Evolutionary conservation across 1,140 invertebrate species (phyloP), one percentile per base, ranked within the genome.

Genomic region (Trichonephila inaurata): DNA sequence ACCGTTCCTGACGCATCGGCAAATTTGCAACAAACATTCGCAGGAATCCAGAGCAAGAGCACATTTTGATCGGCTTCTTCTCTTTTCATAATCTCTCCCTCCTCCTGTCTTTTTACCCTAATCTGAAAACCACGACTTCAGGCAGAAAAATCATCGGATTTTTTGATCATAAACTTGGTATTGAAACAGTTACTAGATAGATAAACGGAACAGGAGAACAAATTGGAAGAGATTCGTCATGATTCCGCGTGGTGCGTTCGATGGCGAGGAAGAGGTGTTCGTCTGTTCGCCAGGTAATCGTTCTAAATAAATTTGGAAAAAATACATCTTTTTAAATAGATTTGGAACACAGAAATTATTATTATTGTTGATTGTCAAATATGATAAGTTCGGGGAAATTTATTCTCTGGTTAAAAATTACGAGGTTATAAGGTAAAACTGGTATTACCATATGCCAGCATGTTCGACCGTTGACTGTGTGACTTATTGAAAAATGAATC

Each of bases 11-110:
- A 87, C 91, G 91, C 91, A 92, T 86, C 83, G 40, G 62, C 33
- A 51, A 87, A 92, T 86, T 66, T 72, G 85, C 83, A 66, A 92
- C 83, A 92, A 92, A 92, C 91, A 61, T 61, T 51, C 66, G 69
- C 18, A n/a, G 16, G 69, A 82, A 81, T 72, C 66, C 44, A 19
- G n/a, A 28, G 91, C 16, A 44, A 62, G 40, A 83, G n/a, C 81
- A 18, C 33, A 6, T 62, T 82, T 66, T n/a, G 28, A 40, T 64
- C 28, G 8, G n/a, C 21, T 88, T 44, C 21, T 88, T 64, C 24
- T 62, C 28, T 8, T 40, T 88, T 28, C 8, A 12, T 28, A 60
- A 14, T 62, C 58, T 87, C 61, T 87, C 60, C 4, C 16, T 58
- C 28, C 44, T 58, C 21, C 51, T 19, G 19, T 7, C 51, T 85